Conservation (phyloP, 2,113 vertebrate species). For the Poeciliopsis occidentalis region DNA sequence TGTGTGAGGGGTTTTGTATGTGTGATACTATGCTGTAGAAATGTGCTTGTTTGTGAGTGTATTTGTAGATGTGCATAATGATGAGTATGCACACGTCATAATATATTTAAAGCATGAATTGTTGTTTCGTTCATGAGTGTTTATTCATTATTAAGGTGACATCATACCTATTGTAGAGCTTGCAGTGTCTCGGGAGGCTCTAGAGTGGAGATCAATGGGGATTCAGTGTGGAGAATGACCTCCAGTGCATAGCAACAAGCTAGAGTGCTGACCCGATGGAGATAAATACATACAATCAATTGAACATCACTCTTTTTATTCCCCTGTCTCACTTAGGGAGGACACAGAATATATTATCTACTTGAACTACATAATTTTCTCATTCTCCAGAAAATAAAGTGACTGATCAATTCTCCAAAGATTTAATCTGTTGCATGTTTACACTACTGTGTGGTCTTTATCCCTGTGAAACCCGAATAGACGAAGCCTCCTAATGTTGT, state of each 20-base stretch:
- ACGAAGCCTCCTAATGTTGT: not conserved
- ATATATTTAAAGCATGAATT: slow-evolving; percentile 45
- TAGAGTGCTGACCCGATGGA: slow-evolving; percentile 75
- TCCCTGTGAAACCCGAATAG: not conserved
- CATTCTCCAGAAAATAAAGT: slow-evolving; percentile 46
- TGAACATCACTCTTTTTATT: slow-evolving; percentile 33
- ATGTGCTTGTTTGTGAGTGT: slow-evolving; percentile 23
- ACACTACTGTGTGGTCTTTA: not conserved
- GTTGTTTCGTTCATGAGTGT: slow-evolving; percentile 51
- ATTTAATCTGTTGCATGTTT: slow-evolving; percentile 27
- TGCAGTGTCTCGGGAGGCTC: slow-evolving; percentile 49
- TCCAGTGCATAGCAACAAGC: slow-evolving; percentile 65
- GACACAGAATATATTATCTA: slow-evolving; percentile 70
- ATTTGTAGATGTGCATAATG: slow-evolving; percentile 32
- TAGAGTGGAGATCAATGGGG: slow-evolving; percentile 71
- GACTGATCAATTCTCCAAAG: slow-evolving; percentile 39
- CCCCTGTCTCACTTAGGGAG: slow-evolving; percentile 56
- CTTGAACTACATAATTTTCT: slow-evolving; percentile 66
- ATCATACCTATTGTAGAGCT: slow-evolving; percentile 66
- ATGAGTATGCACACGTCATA: slow-evolving; percentile 22
- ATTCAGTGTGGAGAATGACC: slow-evolving; percentile 71
- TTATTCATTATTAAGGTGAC: slow-evolving; percentile 60
- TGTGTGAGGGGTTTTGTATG: slow-evolving; percentile 21
- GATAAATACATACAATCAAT: slow-evolving; percentile 78
- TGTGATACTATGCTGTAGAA: slow-evolving; percentile 13